Evolutionary conservation across 2,113 vertebrate species (phyloP), one percentile per base, ranked within the genome.

Genomic region (Microtus montanus): DNA sequence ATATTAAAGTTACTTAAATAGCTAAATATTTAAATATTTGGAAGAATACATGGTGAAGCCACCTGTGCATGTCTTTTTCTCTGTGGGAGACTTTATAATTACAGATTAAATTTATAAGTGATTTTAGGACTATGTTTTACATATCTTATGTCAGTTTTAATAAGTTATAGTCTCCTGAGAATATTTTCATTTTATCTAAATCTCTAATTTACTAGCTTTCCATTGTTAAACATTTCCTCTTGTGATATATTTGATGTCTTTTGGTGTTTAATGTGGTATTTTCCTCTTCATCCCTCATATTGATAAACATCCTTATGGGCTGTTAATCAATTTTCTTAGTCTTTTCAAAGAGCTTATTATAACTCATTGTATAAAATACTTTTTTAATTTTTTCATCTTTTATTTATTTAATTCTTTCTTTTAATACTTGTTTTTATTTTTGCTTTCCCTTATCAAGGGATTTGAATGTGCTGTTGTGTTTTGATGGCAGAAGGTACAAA

Each of bases 21-120:
- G 54, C 52, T 61, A 41, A 89, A 75, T 89, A 58, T 58, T 74
- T 84, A 91, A 94, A 75, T 96, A 54, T 96, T 93, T 84, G 44
- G 64, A 73, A 90, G 70, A 84, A 85, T 78, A 78, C 11, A 26
- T 75, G 54, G 1, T 88, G 14, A 79, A 61, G 19, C 26, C 38
- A n/a, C 66, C 74, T 84, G 44, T 24, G 10, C 44, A 22, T 88
- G 20, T 86, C 88, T 35, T 88, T 75, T 89, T 88, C 30, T 91
- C 54, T 90, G 38, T 84, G 52, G 52, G 58, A 79, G 33, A 13
- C 44, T 84, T 95, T 87, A 86, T 93, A 89, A 89, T 80, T 92
- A 89, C 38, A 92, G 38, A 68, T 75, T 91, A 80, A 71, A 75
- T 88, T 78, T 87, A 49, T 84, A 49, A 80, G 28, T 89, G 4